Evolutionary conservation across 2,888 invertebrate species (phyloP).

Genomic region (Pyrrhia umbra): DNA sequence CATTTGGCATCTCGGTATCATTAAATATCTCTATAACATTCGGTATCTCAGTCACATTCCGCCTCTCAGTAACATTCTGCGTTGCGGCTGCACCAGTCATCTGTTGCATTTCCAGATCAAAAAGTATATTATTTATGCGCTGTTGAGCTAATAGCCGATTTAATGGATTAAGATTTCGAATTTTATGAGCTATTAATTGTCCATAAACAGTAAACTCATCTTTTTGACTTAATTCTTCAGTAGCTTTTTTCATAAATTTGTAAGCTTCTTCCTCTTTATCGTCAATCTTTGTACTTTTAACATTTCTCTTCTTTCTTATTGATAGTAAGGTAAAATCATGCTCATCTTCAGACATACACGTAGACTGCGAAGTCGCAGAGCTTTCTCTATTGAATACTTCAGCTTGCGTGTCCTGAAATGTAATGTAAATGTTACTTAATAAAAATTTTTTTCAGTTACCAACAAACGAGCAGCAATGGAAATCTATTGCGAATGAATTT

Average conservation of each 20-base stretch:
- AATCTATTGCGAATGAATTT: slow-evolving; percentile 49
- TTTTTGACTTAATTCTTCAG: slow-evolving; percentile 35
- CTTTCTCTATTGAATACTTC: too few species aligned
- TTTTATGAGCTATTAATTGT: slow-evolving; percentile 48
- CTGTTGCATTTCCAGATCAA: slow-evolving; percentile 38
- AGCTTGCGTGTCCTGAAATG: too few species aligned
- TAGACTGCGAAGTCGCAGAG: slow-evolving; percentile 32
- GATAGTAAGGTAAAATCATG: slow-evolving; percentile 33
- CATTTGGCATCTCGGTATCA: slow-evolving; percentile 11
- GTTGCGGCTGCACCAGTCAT: slow-evolving; percentile 27
- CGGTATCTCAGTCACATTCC: slow-evolving; percentile 26
- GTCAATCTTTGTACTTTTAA: slow-evolving; percentile 28
- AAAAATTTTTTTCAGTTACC: too few species aligned
- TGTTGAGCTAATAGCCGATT: slow-evolving; percentile 41
- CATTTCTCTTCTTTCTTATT: slow-evolving; percentile 34
- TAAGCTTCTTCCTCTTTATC: slow-evolving; percentile 35
- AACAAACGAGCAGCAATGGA: too few species aligned
- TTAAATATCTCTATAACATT: slow-evolving; percentile 14
- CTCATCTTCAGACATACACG: slow-evolving; percentile 24
- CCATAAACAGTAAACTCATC: slow-evolving; percentile 43
- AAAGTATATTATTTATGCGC: slow-evolving; percentile 37
- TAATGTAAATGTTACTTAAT: too few species aligned
- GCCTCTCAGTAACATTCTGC: slow-evolving; percentile 32
- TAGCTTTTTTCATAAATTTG: slow-evolving; percentile 27
- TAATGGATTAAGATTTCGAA: slow-evolving; percentile 37